Evolutionary conservation across 2,797 vertebrate species (phyloP), one percentile per base, ranked within the genome.

Genomic region (Cryptoblepharus egeriae): DNA sequence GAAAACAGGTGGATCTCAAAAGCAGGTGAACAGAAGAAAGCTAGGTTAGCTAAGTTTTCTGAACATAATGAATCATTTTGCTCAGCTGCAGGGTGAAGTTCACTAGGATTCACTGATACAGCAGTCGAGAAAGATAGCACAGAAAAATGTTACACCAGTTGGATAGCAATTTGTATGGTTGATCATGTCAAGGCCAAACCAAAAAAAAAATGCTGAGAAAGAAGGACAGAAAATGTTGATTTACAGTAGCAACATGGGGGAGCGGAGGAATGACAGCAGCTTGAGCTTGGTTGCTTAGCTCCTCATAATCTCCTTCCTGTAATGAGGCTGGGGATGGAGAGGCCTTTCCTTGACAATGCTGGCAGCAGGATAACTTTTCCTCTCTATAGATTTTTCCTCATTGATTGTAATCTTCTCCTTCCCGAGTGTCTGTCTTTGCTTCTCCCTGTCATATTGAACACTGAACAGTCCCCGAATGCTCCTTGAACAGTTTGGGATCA

Each of bases 381-480:
- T 91, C 30, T 0, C 70, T 92, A 95, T 95, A 90, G 94, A 95
- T 95, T 95, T 95, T 94, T 94, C 93, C 93, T 94, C 93, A 96
- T 96, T 95, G 95, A 96, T 96, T 94, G 94, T 94, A 95, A 96
- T 96, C 95, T 95, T 93, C 89, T 88, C 89, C 91, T 95, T 96
- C 93, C 93, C 93, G 93, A 94, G 92, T 75, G 55, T 92, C 94
- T 92, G 92, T 93, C 94, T 95, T 93, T 94, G 93, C 90, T 94
- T 92, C 92, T 94, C n/a, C 30, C 93, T 95, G 95, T 96, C 95
- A 93, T 95, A 95, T 95, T 90, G 95, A 95, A 93, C 94, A 94
- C 91, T 88, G 93, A 95, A 95, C 92, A 93, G 95, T 95, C 94
- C 93, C 93, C 93, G 93, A 96, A 93, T 96, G 94, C 95, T 96